Conservation (phyloP, 2,888 invertebrate genomes). For the Synanthedon formicaeformis region DNA sequence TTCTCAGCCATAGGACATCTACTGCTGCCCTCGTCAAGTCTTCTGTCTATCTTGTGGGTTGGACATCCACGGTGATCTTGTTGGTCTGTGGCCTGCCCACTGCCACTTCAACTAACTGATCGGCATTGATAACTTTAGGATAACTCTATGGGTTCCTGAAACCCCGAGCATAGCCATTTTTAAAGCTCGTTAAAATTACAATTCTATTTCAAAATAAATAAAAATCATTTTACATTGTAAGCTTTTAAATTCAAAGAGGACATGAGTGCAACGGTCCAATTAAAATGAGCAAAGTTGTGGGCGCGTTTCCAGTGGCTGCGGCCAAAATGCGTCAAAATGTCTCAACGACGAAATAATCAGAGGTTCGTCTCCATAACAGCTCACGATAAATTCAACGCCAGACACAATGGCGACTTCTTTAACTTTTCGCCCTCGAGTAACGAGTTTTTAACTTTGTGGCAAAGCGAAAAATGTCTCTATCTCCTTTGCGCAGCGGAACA, state of each 20-base stretch:
- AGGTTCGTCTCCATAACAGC: slow-evolving; percentile 6
- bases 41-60: too few species aligned
- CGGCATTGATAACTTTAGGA: too few species aligned
- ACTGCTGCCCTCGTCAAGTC: too few species aligned
- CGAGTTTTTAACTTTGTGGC: slow-evolving; percentile 71
- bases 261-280: not conserved
- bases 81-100: too few species aligned
- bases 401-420: slow-evolving; percentile 55
- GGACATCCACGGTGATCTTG: too few species aligned
- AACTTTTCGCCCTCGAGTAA: slow-evolving; percentile 63
- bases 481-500: slow-evolving; percentile 28
- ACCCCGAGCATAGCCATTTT: too few species aligned
- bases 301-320: not conserved
- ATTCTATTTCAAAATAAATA: too few species aligned
- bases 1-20: too few species aligned
- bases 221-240: too few species aligned
- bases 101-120: too few species aligned
- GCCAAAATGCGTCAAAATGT: not conserved
- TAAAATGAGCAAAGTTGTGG: not conserved
- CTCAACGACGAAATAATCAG: slow-evolving; percentile 11
- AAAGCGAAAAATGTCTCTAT: slow-evolving; percentile 67
- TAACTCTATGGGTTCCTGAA: too few species aligned
- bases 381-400: slow-evolving; percentile 48
- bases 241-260: not conserved
- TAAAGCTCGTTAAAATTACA: too few species aligned